A percentile compares a stretch with the other conserved stretches of the same genome.
These are phyloP conservation scores for Polia nebulosa DNA, from an alignment of 2,888 invertebrate species.

Conservation along the genomic window DNA sequence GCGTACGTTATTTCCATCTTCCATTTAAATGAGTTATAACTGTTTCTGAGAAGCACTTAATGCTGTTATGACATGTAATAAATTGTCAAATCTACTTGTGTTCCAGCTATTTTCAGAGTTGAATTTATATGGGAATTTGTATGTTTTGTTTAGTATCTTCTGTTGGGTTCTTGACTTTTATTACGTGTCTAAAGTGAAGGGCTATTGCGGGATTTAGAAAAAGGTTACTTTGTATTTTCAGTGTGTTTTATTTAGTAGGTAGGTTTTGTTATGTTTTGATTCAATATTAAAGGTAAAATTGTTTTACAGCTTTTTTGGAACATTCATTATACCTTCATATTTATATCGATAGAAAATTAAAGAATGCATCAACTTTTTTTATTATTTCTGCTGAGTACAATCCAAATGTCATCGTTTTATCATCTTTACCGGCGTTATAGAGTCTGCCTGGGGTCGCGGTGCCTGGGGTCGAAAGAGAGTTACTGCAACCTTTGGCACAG, in stretches of 20 bases:
- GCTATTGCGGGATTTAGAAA: slow-evolving; percentile 39
- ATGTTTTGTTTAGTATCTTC: slow-evolving; percentile 52
- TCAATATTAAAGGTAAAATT: neutral
- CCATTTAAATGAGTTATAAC: slow-evolving; percentile 79
- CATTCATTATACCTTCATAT: no score
- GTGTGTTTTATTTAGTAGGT: neutral
- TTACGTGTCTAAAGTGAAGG: slow-evolving; percentile 50
- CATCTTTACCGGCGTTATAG: neutral
- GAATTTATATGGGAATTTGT: slow-evolving; percentile 51
- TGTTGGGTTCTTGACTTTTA: slow-evolving; percentile 49
- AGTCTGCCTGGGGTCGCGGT: no score
- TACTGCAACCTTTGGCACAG: no score
- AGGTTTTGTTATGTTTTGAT: slow-evolving; percentile 5
- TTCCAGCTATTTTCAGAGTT: slow-evolving; percentile 53
- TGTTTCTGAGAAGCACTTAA: slow-evolving; percentile 73
- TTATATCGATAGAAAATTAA: no score
- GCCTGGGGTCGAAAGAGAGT: no score
- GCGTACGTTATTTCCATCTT: slow-evolving; percentile 69
- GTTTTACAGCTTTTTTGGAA: neutral
- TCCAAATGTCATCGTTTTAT: neutral
- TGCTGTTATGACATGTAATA: slow-evolving; percentile 65
- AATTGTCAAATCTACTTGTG: slow-evolving; percentile 64
- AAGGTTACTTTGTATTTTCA: slow-evolving; percentile 46
- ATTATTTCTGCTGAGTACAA: neutral
- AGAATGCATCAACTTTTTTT: no score